Conservation (phyloP, 2,888 invertebrate genomes). For the Tachina lurida region DNA sequence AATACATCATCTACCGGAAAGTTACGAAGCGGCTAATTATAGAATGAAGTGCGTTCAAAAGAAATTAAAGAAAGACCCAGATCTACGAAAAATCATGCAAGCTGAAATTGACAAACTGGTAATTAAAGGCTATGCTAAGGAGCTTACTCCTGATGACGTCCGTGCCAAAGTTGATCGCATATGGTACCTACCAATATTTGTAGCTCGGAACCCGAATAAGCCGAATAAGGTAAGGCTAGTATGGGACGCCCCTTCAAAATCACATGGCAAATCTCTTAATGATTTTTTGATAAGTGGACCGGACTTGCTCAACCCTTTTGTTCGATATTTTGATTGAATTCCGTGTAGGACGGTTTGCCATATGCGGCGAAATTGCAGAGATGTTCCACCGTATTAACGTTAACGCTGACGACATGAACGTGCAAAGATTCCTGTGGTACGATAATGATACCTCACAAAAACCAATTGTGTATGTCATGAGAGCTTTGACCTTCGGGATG, state of each 20-base stretch:
- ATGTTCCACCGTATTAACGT: background rate
- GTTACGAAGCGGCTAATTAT: too few relatives aligned
- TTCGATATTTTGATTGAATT: conserved; percentile 21
- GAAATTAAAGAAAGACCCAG: background rate
- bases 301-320: background rate
- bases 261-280: conserved; percentile 8
- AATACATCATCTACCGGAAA: background rate
- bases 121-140: conserved; percentile 37
- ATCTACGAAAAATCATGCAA: conserved; percentile 43
- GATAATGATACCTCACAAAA: too few relatives aligned
- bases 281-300: background rate
- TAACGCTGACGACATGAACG: background rate
- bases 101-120: conserved; percentile 62
- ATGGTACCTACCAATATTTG: conserved; percentile 26
- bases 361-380: background rate
- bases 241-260: conserved; percentile 5
- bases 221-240: background rate
- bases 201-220: background rate
- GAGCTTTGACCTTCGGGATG: too few relatives aligned
- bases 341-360: background rate
- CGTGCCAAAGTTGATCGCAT: background rate
- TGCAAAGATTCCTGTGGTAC: too few relatives aligned
- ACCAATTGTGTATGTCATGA: too few relatives aligned
- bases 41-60: conserved; percentile 29
- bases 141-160: background rate